Conservation (phyloP, 2,888 invertebrate species). For the Nebria brevicollis region DNA sequence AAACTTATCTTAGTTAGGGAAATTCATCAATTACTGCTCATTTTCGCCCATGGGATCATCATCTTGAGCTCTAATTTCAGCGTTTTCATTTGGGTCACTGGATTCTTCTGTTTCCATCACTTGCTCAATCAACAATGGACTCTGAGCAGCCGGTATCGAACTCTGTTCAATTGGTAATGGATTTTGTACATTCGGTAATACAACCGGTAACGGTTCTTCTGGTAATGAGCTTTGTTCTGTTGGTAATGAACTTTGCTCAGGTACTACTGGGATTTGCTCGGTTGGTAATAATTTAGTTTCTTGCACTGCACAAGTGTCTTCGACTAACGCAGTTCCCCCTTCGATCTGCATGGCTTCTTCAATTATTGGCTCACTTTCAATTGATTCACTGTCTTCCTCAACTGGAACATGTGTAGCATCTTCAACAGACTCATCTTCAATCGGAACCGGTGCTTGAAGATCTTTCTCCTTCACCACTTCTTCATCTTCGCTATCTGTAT, state of each 20-base stretch:
- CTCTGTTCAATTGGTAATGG: neutral
- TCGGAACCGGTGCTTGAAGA: conserved; percentile 58
- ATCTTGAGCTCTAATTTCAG: conserved; percentile 46
- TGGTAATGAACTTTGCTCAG: no score
- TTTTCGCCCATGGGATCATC: conserved; percentile 47
- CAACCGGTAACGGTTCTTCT: neutral
- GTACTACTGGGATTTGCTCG: neutral
- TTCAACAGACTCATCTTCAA: conserved; percentile 60
- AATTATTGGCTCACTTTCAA: neutral
- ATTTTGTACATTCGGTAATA: neutral
- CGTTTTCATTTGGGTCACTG: conserved; percentile 29
- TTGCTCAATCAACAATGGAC: conserved; percentile 39
- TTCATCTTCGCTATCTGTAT: conserved; percentile 72
- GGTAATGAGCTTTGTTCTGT: no score
- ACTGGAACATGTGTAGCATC: conserved; percentile 44
- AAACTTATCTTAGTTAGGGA: neutral
- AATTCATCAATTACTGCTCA: conserved; percentile 28
- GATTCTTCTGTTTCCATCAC: conserved; percentile 28
- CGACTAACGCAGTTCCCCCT: conserved; percentile 38
- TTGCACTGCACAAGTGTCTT: conserved; percentile 49
- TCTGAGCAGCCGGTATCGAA: conserved; percentile 16
- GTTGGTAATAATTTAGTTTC: no score
- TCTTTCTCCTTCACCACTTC: conserved; percentile 52
- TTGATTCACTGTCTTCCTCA: neutral
- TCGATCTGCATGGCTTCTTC: conserved; percentile 34